Evolutionary conservation across 2,113 vertebrate species (phyloP).

Genomic region (Catharus minimus): DNA sequence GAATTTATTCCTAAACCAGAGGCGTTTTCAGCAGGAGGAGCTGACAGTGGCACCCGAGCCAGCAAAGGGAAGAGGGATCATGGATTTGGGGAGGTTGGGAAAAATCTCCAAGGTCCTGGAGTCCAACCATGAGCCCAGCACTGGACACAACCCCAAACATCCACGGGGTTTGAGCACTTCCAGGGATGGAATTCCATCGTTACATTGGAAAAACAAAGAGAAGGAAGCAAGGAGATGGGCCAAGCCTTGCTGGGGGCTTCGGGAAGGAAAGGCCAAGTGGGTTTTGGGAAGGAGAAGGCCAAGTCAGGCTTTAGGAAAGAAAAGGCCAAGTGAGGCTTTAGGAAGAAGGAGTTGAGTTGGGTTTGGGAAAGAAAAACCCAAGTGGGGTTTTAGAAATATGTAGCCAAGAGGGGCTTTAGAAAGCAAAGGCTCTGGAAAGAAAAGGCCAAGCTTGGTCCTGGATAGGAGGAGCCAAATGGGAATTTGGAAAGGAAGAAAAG

Average conservation of each 20-base stretch:
- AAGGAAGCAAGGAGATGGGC: no score
- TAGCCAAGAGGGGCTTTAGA: no score
- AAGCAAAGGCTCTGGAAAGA: not conserved
- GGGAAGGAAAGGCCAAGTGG: not conserved
- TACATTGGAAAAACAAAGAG: not conserved
- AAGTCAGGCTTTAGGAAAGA: not conserved
- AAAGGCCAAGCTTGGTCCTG: accelerated
- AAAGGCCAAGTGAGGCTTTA: not conserved
- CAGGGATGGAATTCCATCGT: accelerated
- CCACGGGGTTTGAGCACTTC: accelerated
- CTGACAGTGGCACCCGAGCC: accelerated
- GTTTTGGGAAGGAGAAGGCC: not conserved
- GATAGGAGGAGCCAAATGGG: not conserved
- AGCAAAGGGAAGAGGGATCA: not conserved
- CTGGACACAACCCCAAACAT: accelerated
- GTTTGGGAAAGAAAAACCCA: not conserved
- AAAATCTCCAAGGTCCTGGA: not conserved
- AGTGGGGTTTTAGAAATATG: accelerated
- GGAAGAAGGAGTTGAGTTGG: not conserved
- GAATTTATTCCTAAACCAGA: not conserved
- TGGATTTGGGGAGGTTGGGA: not conserved
- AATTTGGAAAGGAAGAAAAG: not conserved
- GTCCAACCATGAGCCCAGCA: accelerated
- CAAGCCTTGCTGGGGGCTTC: not conserved
- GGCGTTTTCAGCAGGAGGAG: not conserved